Percentiles rank a stretch among this genome's conserved stretches.
Conservation (phyloP, 2,797 vertebrate species). For the Geotria australis region DNA sequence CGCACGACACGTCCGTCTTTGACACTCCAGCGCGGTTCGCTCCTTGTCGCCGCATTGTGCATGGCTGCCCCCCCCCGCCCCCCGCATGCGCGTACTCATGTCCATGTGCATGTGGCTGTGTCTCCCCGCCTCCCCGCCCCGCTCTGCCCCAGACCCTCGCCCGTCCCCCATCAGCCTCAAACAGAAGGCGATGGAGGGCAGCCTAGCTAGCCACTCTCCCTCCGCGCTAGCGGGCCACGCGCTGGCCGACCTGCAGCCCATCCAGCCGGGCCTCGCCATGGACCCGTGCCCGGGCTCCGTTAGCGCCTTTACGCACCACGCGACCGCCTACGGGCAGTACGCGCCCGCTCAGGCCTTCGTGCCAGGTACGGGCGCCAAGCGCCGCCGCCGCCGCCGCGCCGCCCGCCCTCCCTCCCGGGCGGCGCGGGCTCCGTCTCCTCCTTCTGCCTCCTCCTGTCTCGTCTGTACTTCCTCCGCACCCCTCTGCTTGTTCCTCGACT, state of each 20-base stretch:
- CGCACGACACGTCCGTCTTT: no score
- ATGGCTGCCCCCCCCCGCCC: neutral
- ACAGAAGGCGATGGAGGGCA: neutral
- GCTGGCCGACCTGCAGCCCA: neutral
- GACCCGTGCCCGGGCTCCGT: neutral
- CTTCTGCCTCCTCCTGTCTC: no score
- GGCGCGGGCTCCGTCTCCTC: no score
- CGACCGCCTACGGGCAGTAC: neutral
- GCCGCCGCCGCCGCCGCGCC: no score
- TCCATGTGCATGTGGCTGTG: neutral
- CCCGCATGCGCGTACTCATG: neutral
- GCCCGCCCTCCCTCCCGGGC: no score
- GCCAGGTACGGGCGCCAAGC: neutral
- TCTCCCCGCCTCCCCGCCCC: neutral
- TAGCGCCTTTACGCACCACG: neutral
- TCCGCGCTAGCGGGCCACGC: neutral
- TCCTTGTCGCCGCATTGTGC: no score
- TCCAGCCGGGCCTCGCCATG: neutral
- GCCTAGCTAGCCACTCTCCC: neutral
- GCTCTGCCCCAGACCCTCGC: neutral
- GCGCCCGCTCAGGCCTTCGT: neutral
- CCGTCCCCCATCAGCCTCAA: neutral
- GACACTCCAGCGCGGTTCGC: no score
- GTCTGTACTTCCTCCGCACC: no score
- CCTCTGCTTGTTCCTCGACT: no score